Evolutionary conservation across 2,888 invertebrate genomes (phyloP), one percentile per base, ranked within the genome.

Genomic region (Rugalucina vietnamica): DNA sequence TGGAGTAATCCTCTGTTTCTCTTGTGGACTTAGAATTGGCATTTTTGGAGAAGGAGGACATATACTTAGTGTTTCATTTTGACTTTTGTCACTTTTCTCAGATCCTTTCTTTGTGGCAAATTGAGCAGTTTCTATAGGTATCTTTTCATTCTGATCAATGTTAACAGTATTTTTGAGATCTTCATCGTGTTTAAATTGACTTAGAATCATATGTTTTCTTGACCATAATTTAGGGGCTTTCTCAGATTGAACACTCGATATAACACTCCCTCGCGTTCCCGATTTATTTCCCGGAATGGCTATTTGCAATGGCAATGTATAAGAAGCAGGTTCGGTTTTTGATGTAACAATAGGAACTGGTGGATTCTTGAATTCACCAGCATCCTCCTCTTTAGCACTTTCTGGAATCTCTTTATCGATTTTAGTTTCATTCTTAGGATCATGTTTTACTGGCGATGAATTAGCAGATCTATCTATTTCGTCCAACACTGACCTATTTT

Each of bases 11-110:
- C 84, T 86, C 32, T 89, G 86, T 54, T 91, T 91, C 65, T 92
- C 92, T 71, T 93, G 93, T 10, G 93, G 93, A 84, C 93, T 93
- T 34, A 93, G 81, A 65, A 92, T 93, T 12, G 93, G 93, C 93
- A 93, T 93, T 87, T 93, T 92, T 3, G 93, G 93, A 39, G 93
- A 93, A 18, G 91, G 87, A 8, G 92, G 92, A 43, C 49, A 65
- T 18, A 21, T 24, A 34, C 65, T 65, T 34, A 65, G 21, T n/a
- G 24, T 65, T 78, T 85, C 88, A 36, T 77, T 80, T n/a, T 81
- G 88, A 10, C 50, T 54, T 75, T 29, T 79, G 0, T 36, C n/a
- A 29, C 87, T 86, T 54, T 74, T 87, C 12, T 87, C 87, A 14
- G 77, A 43, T 27, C 43, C 27, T 32, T 83, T 83, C 54, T 81